Percentiles rank a stretch among this genome's conserved stretches.
Evolutionary conservation across 2,113 vertebrate species (phyloP).

Genomic region (Plotosus lineatus): DNA sequence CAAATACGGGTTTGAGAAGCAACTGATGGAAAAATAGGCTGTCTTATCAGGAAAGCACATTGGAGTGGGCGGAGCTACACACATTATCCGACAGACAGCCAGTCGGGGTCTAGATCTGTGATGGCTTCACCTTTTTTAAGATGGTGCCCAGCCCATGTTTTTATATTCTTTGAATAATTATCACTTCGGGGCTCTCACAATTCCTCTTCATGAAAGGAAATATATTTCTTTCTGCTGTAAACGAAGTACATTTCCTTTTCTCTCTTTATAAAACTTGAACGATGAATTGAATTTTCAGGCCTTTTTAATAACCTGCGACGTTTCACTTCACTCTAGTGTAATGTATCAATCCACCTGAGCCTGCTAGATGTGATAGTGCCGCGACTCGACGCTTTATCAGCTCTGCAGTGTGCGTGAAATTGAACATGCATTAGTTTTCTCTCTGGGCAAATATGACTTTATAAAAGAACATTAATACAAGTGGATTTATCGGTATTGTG

Average conservation of each 20-base stretch:
- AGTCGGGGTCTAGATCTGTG: too few relatives aligned
- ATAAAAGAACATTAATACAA: not conserved
- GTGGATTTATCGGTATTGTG: not conserved
- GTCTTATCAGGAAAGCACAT: too few relatives aligned
- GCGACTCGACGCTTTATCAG: not conserved
- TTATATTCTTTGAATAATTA: too few relatives aligned
- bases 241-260: not conserved
- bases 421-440: not conserved
- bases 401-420: not conserved
- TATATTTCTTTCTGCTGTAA: not conserved
- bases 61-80: too few relatives aligned
- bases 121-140: too few relatives aligned
- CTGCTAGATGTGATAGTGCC: not conserved
- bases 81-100: too few relatives aligned
- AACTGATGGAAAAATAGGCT: too few relatives aligned
- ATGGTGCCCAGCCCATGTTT: too few relatives aligned
- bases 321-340: not conserved
- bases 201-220: too few relatives aligned
- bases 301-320: not conserved
- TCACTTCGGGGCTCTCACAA: too few relatives aligned
- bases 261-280: not conserved
- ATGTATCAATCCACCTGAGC: not conserved
- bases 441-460: conserved; percentile 10
- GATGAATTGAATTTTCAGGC: not conserved
- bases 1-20: too few relatives aligned